Evolutionary conservation across 2,113 vertebrate genomes (phyloP).

Genomic region (Nipponia nippon): DNA sequence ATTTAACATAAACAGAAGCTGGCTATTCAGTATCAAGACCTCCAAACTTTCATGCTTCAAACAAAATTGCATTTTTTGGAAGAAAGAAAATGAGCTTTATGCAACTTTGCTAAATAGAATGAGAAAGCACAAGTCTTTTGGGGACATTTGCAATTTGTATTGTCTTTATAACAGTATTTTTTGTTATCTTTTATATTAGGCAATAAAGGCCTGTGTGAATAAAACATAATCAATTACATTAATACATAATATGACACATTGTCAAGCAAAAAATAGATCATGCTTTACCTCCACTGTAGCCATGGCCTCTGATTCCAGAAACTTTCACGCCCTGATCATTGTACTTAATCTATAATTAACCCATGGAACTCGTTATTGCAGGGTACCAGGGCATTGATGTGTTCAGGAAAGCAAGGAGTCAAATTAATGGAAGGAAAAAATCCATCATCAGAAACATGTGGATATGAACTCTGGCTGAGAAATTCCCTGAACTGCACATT

Average conservation of each 20-base stretch:
- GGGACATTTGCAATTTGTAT: not conserved
- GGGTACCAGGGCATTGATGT: not conserved
- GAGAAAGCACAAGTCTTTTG: not conserved
- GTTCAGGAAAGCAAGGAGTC: not conserved
- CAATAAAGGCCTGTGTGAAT: not conserved
- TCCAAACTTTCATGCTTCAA: not conserved
- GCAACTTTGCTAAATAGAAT: not conserved
- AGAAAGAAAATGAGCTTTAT: not conserved
- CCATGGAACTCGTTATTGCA: not conserved
- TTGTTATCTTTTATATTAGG: not conserved
- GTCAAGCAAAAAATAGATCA: not conserved
- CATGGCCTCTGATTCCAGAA: not conserved
- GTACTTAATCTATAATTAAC: not conserved
- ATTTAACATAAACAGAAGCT: not conserved
- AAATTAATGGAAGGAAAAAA: not conserved
- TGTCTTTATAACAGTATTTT: not conserved
- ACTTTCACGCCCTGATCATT: not conserved
- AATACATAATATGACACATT: not conserved
- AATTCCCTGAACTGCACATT: not conserved
- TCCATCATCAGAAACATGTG: not conserved
- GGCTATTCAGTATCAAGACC: not conserved
- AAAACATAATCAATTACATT: not conserved
- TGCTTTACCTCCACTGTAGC: not conserved
- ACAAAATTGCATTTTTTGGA: not conserved
- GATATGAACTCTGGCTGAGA: not conserved